These are phyloP conservation scores for Myanophis thanlyinensis DNA, from an alignment of 2,113 vertebrate species.

Conservation along the genomic window DNA sequence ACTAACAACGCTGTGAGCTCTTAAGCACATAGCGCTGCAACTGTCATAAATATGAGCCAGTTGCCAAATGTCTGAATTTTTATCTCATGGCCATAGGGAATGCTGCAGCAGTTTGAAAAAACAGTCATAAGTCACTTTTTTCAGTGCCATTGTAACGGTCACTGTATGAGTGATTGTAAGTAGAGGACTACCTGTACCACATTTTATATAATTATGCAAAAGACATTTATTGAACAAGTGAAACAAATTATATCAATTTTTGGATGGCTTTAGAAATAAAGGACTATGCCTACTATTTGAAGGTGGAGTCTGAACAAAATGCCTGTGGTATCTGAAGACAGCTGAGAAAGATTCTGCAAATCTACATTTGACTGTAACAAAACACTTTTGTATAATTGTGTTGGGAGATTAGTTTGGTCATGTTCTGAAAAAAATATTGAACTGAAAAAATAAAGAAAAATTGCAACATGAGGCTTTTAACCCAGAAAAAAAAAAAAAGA, in stretches of 20 bases:
- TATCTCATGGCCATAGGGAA: background rate
- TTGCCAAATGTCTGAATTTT: background rate
- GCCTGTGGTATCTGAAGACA: background rate
- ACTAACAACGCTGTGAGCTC: too few relatives aligned
- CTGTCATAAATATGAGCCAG: background rate
- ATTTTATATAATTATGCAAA: background rate
- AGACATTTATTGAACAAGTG: background rate
- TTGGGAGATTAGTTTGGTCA: background rate
- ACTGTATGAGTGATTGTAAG: background rate
- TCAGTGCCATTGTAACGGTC: background rate
- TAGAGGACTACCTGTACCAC: background rate
- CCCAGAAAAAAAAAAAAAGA: background rate
- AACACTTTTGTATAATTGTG: background rate
- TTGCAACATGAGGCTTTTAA: background rate
- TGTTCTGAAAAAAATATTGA: background rate
- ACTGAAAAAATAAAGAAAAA: background rate
- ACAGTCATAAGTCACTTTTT: background rate
- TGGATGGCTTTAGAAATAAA: background rate
- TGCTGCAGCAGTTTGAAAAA: background rate
- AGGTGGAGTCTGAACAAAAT: background rate
- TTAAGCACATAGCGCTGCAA: background rate
- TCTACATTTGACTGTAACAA: background rate
- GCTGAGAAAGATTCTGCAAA: background rate
- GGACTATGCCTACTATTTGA: background rate
- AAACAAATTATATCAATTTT: background rate